These are phyloP conservation scores for Brachionus koreanus DNA, from an alignment of 1,140 invertebrate species.

Conservation along the genomic window DNA sequence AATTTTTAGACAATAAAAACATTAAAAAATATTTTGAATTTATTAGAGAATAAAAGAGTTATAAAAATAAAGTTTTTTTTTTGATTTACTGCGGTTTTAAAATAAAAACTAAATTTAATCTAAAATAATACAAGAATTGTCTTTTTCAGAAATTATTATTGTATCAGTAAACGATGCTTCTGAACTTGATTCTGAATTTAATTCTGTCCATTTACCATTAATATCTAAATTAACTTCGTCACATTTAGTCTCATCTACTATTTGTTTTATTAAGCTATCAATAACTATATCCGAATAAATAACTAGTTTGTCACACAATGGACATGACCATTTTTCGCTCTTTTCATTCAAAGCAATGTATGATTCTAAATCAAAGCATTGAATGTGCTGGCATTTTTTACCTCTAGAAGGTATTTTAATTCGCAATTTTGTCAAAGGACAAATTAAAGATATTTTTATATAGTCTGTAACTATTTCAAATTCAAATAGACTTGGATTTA, in stretches of 20 bases:
- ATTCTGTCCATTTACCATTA: slow-evolving; percentile 11
- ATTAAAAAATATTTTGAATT: not conserved
- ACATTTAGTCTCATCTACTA: not conserved
- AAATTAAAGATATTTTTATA: slow-evolving; percentile 58
- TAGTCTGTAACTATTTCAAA: slow-evolving; percentile 61
- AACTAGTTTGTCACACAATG: slow-evolving; percentile 86
- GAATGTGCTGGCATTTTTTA: slow-evolving; percentile 84
- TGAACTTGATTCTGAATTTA: not conserved
- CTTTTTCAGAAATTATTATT: not conserved
- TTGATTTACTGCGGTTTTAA: not conserved
- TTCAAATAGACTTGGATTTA: not conserved
- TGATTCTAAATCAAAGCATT: slow-evolving; percentile 92
- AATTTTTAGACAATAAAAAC: not conserved
- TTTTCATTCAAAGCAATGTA: slow-evolving; percentile 97
- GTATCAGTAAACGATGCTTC: not conserved
- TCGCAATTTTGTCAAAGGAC: slow-evolving; percentile 87
- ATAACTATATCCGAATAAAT: slow-evolving; percentile 84
- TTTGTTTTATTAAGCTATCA: slow-evolving; percentile 66
- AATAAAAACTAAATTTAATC: slow-evolving; percentile 8
- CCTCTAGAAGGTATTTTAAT: slow-evolving; percentile 83
- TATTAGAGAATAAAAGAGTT: not conserved
- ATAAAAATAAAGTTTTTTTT: not conserved
- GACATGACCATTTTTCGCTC: slow-evolving; percentile 95
- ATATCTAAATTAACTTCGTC: slow-evolving; percentile 22
- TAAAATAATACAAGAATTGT: slow-evolving; percentile 18